These are phyloP conservation scores for Pollenia labialis DNA, from an alignment of 2,888 invertebrate genomes.

Conservation along the genomic window DNA sequence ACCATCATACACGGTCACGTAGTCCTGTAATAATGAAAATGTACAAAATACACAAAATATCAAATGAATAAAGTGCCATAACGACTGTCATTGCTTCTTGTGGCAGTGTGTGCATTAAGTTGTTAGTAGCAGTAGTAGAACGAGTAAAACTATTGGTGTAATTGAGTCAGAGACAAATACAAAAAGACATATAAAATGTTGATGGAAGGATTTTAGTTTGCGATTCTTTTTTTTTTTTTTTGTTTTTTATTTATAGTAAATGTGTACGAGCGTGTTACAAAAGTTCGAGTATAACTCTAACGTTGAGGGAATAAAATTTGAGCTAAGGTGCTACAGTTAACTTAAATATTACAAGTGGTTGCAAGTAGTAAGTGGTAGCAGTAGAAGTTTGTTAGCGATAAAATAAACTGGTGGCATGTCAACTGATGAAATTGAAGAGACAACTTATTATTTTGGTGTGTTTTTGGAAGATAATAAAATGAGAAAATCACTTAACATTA, in stretches of 20 bases:
- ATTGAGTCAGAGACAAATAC: conserved; percentile 37
- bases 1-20: conserved; percentile 94
- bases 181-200: conserved; percentile 30
- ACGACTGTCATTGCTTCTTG: conserved; percentile 6
- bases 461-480: conserved; percentile 45
- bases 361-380: conserved; percentile 6
- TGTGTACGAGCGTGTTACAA: conserved; percentile 1
- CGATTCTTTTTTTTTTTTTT: neutral
- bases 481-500: conserved; percentile 61
- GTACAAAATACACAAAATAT: conserved; percentile 38
- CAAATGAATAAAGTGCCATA: conserved; percentile 43
- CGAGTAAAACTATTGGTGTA: conserved; percentile 62
- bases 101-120: conserved; percentile 35
- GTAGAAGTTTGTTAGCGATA: neutral
- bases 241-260: conserved; percentile 10
- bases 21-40: conserved; percentile 86
- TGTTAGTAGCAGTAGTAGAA: conserved; percentile 13
- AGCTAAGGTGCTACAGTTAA: conserved; percentile 50
- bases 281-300: conserved; percentile 7
- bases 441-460: conserved; percentile 2
- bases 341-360: conserved; percentile 46
- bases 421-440: conserved; percentile 37
- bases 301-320: conserved; percentile 31
- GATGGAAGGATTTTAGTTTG: conserved; percentile 42
- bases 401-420: conserved; percentile 2